Evolutionary conservation across 2,113 vertebrate genomes (phyloP), one percentile per base, ranked within the genome.

Genomic region (Promerops cafer): DNA sequence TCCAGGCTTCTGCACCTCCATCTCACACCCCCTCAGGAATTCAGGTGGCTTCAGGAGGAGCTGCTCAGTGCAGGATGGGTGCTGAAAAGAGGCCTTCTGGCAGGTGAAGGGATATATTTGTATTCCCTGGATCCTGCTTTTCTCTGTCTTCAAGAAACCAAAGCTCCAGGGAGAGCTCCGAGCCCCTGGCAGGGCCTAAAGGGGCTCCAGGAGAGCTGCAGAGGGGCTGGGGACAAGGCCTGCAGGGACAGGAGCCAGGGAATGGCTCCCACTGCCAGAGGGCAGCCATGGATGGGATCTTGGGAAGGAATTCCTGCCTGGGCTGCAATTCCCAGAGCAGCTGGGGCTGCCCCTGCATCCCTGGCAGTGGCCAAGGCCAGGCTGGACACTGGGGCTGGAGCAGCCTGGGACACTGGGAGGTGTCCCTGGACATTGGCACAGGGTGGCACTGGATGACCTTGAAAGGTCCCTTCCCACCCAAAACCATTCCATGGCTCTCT

Each of bases 111-210:
- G 42, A 17, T 37, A 9, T 3, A 1, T 61, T 82, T 42, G 5
- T 39, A 2, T 52, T 53, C 61, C 23, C 61, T 66, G 52, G 2
- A 53, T 66, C 52, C 57, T 70, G 68, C n/a, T 77, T 87, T 76
- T 40, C 17, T 64, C 35, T 44, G 21, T 39, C 7, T 45, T 16
- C n/a, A 30, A 22, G 39, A 15, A 60, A 26, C 16, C 20, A 68
- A n/a, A 57, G 52, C 60, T 66, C 18, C 68, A 81, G 33, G 45
- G 52, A 66, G 42, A 59, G 6, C 50, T 65, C 2, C 2, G 19
- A 65, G 50, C 50, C 7, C 49, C 7, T 53, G 1, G 0, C 54
- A 78, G 54, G 15, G 9, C 83, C 42, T 35, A 0, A 7, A 76
- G 83, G 82, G 44, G 49, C 49, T 87, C 65, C 75, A 64, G 57